Percentiles rank a stretch among this genome's conserved stretches.
Conservation (phyloP, 2,797 vertebrate genomes). For the Yasuhikotakia modesta region DNA sequence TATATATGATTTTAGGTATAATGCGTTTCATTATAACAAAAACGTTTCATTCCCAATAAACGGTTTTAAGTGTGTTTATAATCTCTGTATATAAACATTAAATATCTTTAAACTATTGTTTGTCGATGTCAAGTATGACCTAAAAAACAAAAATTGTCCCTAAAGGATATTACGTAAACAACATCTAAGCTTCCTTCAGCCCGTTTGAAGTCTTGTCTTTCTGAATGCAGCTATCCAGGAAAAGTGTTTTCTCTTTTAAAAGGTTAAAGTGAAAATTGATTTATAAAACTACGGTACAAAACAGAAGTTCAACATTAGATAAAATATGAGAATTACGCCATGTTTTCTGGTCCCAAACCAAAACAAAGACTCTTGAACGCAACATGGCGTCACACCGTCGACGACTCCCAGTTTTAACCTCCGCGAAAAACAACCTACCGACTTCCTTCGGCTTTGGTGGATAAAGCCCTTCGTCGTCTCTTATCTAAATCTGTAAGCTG, state of each 20-base stretch:
- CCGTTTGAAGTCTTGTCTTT: background rate
- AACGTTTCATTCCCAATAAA: no score
- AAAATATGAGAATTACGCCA: background rate
- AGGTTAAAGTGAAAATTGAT: background rate
- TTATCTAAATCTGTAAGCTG: slow-evolving; percentile 47
- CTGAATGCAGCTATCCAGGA: background rate
- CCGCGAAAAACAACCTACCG: slow-evolving; percentile 70
- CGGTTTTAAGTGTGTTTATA: no score
- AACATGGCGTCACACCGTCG: slow-evolving; percentile 75
- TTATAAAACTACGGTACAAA: background rate
- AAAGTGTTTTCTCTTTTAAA: no score
- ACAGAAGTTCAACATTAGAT: background rate
- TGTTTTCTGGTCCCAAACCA: slow-evolving; percentile 66
- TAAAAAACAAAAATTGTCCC: background rate
- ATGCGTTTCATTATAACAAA: no score
- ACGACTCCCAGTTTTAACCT: slow-evolving; percentile 26
- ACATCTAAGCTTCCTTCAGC: background rate
- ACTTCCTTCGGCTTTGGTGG: slow-evolving; percentile 75
- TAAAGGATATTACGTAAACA: background rate
- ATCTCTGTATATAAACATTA: no score
- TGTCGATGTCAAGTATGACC: background rate
- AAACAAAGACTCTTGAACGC: slow-evolving; percentile 75
- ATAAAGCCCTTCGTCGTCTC: slow-evolving; percentile 68
- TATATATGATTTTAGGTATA: no score
- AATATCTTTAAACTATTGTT: background rate